These are phyloP conservation scores for Branchinecta sandiegonensis DNA, from an alignment of 2,888 invertebrate genomes.

Conservation along the genomic window DNA sequence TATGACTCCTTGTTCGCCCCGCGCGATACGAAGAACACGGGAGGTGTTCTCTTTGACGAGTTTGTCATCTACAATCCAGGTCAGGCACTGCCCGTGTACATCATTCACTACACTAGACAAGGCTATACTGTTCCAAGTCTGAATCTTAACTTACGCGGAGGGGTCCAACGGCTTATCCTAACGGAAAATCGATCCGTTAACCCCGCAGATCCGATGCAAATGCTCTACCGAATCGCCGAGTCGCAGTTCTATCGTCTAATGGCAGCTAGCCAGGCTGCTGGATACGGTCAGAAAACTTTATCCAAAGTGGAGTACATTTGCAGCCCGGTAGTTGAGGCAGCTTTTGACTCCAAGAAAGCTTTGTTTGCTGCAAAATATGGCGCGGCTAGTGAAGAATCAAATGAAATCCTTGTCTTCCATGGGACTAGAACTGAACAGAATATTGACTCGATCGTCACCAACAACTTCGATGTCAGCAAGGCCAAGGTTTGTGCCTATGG, in stretches of 20 bases:
- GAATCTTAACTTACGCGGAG: not conserved
- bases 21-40: slow-evolving; percentile 19
- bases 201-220: slow-evolving; percentile 15
- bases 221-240: slow-evolving; percentile 19
- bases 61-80: slow-evolving; percentile 21
- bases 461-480: slow-evolving; percentile 14
- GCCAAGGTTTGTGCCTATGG: slow-evolving; percentile 17
- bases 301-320: slow-evolving; percentile 19
- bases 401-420: slow-evolving; percentile 19
- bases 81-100: slow-evolving; percentile 18
- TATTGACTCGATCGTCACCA: slow-evolving; percentile 19
- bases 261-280: not conserved
- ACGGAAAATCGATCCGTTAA: slow-evolving; percentile 2
- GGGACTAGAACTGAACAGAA: slow-evolving; percentile 19
- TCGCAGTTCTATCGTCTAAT: slow-evolving; percentile 17
- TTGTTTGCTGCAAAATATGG: not conserved
- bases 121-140: not conserved
- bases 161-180: not conserved
- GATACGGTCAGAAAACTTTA: not conserved
- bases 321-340: slow-evolving; percentile 14
- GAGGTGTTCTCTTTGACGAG: slow-evolving; percentile 20
- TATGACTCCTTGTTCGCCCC: slow-evolving; percentile 19
- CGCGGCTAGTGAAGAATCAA: not conserved
- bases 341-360: not conserved
- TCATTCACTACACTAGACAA: slow-evolving; percentile 18